Percentiles rank a stretch among this genome's conserved stretches.
Conservation (phyloP, 2,797 vertebrate species). For the Eulemur rubriventer region DNA sequence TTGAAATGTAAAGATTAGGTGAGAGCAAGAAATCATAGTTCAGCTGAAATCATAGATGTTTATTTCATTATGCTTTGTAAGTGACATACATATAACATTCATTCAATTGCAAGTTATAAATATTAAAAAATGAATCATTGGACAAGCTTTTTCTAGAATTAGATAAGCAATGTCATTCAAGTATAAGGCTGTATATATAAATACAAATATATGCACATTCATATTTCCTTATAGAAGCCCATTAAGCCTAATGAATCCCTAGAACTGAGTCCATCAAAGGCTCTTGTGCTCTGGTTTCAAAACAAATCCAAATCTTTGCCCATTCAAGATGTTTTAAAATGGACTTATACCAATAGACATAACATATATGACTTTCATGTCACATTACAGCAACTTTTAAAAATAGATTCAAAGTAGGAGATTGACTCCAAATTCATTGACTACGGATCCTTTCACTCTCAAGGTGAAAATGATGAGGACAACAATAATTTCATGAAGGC, state of each 20-base stretch:
- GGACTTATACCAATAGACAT: neutral
- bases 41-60: neutral
- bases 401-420: neutral
- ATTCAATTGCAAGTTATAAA: slow-evolving; percentile 14
- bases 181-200: neutral
- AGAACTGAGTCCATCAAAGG: neutral
- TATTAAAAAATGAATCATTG: neutral
- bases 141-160: neutral
- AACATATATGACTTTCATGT: neutral
- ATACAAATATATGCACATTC: neutral
- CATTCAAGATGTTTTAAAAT: neutral
- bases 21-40: neutral
- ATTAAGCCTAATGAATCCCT: neutral
- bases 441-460: neutral
- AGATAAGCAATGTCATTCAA: neutral
- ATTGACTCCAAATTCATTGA: neutral
- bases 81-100: neutral
- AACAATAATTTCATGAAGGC: neutral
- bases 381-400: neutral
- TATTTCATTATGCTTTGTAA: neutral
- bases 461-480: neutral
- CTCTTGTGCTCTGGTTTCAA: neutral
- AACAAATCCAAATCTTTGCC: neutral
- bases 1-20: neutral
- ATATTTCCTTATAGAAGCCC: neutral